Percentiles rank a stretch among this genome's conserved stretches.
Evolutionary conservation across 2,888 invertebrate species (phyloP).

Genomic region (Acleris holmiana): DNA sequence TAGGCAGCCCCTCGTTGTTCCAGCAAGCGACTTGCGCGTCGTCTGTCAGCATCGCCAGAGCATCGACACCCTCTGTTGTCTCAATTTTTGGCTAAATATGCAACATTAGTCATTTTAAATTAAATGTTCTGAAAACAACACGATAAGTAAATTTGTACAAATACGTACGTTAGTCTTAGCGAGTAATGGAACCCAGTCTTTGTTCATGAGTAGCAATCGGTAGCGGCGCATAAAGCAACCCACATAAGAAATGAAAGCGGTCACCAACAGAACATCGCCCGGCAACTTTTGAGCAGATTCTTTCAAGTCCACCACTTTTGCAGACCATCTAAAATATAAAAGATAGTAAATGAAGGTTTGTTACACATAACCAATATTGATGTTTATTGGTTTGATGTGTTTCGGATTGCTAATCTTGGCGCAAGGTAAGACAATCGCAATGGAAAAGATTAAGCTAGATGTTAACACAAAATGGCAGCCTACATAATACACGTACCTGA

Average conservation of each 20-base stretch:
- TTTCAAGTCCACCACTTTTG: conserved; percentile 84
- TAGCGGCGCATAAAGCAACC: conserved; percentile 96
- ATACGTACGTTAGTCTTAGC: conserved; percentile 84
- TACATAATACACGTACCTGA: conserved; percentile 56
- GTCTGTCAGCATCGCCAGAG: conserved; percentile 93
- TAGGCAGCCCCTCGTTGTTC: conserved; percentile 97
- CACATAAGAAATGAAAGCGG: conserved; percentile 97
- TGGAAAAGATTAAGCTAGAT: too few relatives aligned
- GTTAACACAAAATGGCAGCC: background rate
- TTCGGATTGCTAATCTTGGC: too few relatives aligned
- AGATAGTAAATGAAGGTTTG: background rate
- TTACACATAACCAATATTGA: background rate
- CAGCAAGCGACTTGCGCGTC: conserved; percentile 96
- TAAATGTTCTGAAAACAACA: background rate
- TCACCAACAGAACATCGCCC: conserved; percentile 94
- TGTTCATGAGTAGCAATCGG: conserved; percentile 89
- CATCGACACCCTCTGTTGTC: conserved; percentile 91
- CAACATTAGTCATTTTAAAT: background rate
- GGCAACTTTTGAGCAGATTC: conserved; percentile 91
- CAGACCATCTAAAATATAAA: conserved; percentile 67
- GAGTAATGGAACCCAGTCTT: conserved; percentile 93
- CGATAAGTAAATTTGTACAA: too few relatives aligned
- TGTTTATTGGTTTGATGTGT: background rate
- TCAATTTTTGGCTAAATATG: conserved; percentile 88
- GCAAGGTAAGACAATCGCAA: too few relatives aligned